A percentile compares a stretch with the other conserved stretches of the same genome.
Evolutionary conservation across 2,113 vertebrate genomes (phyloP).

Genomic region (Eulemur rufifrons): DNA sequence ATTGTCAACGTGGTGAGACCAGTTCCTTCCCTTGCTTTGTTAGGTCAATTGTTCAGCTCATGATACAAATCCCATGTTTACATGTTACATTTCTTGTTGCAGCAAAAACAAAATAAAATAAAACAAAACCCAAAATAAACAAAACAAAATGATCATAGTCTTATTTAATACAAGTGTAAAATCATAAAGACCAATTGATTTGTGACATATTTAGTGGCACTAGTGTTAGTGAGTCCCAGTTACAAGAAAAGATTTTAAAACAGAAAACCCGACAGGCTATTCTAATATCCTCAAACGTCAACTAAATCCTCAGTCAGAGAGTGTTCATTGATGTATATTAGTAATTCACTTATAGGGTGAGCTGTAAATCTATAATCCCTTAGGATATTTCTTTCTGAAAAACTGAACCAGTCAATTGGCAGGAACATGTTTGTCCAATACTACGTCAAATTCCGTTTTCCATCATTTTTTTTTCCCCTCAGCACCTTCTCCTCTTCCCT

Average conservation of each 20-base stretch:
- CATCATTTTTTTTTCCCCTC: background rate
- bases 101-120: slow-evolving; percentile 19
- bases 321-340: slow-evolving; percentile 75
- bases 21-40: background rate
- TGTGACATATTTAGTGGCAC: background rate
- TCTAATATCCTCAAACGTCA: slow-evolving; percentile 77
- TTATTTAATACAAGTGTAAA: background rate
- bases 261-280: slow-evolving; percentile 58
- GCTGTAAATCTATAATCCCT: slow-evolving; percentile 76
- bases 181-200: background rate
- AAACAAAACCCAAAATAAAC: background rate
- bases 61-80: background rate
- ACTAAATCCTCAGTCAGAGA: slow-evolving; percentile 73
- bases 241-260: slow-evolving; percentile 74
- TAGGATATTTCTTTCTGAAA: slow-evolving; percentile 74
- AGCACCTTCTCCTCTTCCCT: slow-evolving; percentile 73
- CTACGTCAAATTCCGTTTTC: slow-evolving; percentile 74
- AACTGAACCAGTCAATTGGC: slow-evolving; percentile 78
- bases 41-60: background rate
- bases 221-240: slow-evolving; percentile 52
- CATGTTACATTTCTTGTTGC: background rate
- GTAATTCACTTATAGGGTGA: slow-evolving; percentile 77
- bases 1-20: background rate
- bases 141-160: background rate
- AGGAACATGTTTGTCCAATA: slow-evolving; percentile 74